These are phyloP conservation scores for Vanessa tameamea DNA, from an alignment of 1,140 invertebrate genomes.

Conservation along the genomic window DNA sequence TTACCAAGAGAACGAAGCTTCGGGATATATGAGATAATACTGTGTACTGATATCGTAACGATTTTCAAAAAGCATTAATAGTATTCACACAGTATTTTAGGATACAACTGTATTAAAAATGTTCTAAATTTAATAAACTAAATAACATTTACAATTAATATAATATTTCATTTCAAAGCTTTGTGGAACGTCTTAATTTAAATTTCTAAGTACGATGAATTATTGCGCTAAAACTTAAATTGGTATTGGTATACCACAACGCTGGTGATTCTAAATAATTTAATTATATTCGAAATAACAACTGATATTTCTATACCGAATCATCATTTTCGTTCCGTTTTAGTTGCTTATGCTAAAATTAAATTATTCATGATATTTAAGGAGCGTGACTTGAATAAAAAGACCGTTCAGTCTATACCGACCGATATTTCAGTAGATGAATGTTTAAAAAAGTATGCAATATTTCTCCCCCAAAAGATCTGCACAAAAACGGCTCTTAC, in stretches of 20 bases:
- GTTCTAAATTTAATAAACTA: too few species aligned
- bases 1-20: too few species aligned
- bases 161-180: neutral
- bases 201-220: conserved; percentile 35
- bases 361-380: conserved; percentile 41
- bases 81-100: too few species aligned
- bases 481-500: neutral
- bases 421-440: conserved; percentile 11
- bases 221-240: neutral
- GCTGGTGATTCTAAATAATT: neutral
- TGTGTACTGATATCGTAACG: too few species aligned
- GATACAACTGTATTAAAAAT: too few species aligned
- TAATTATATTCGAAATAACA: neutral
- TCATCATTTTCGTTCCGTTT: neutral
- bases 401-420: conserved; percentile 26
- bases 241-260: neutral
- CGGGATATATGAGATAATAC: too few species aligned
- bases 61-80: too few species aligned
- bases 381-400: conserved; percentile 37
- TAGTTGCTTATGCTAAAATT: conserved; percentile 18
- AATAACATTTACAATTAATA: neutral
- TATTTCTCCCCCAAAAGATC: neutral
- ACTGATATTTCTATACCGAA: neutral
- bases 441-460: neutral
- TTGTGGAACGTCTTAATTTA: conserved; percentile 27